These are phyloP conservation scores for Lepidochitona cinerea DNA, from an alignment of 2,888 invertebrate genomes.

Conservation along the genomic window DNA sequence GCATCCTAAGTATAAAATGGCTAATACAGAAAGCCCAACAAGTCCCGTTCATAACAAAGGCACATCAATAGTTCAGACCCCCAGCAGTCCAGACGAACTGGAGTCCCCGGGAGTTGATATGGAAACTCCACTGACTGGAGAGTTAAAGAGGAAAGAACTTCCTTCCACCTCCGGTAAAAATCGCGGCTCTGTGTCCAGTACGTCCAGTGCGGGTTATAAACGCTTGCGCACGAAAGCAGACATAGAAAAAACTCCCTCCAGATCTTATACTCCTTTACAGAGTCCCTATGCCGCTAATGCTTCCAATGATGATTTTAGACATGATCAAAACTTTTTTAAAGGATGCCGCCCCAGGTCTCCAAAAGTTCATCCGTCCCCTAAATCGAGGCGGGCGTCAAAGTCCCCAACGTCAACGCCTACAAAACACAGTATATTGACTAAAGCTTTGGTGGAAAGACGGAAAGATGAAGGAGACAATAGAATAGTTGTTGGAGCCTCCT, in stretches of 20 bases:
- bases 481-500: slow-evolving; percentile 35
- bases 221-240: slow-evolving; percentile 32
- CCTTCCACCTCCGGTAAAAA: slow-evolving; percentile 20
- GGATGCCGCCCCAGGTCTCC: slow-evolving; percentile 46
- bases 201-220: slow-evolving; percentile 34
- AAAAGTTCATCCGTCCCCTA: slow-evolving; percentile 50
- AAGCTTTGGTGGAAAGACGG: slow-evolving; percentile 37
- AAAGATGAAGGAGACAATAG: slow-evolving; percentile 27
- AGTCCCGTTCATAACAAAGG: slow-evolving; percentile 16
- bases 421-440: slow-evolving; percentile 47
- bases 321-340: slow-evolving; percentile 47
- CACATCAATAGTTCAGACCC: slow-evolving; percentile 25
- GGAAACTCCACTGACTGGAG: slow-evolving; percentile 56
- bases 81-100: slow-evolving; percentile 42
- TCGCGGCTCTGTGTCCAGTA: slow-evolving; percentile 49
- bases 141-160: slow-evolving; percentile 14
- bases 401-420: slow-evolving; percentile 34
- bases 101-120: slow-evolving; percentile 50
- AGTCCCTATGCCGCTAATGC: slow-evolving; percentile 51
- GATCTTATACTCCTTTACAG: slow-evolving; percentile 44
- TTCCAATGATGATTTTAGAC: slow-evolving; percentile 39
- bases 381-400: slow-evolving; percentile 33
- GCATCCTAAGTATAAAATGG: slow-evolving; percentile 55
- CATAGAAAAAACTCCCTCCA: slow-evolving; percentile 42
- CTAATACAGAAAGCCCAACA: slow-evolving; percentile 49